Base-by-base conservation (phyloP, 53 echinoderm and acorn worm genomes). In the Luidia sarsii region DNA sequence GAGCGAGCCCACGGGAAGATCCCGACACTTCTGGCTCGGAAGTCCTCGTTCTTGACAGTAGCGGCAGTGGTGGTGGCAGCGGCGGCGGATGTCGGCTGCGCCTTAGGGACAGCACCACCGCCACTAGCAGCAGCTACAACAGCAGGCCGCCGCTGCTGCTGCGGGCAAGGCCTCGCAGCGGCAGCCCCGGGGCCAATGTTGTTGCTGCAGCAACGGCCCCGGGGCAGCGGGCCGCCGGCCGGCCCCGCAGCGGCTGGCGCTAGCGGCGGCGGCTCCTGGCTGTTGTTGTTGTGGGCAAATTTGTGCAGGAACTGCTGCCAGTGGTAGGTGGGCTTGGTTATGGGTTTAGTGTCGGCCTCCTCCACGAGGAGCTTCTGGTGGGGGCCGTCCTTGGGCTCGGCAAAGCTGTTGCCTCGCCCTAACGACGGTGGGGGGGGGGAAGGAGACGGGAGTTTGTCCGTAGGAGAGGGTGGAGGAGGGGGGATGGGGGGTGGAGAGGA, bases 391-490 rank as follows among this genome's bases (percentile, higher is more conserved):
- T 4, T 43, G 2, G 45, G 60, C 48, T 77, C 77, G 61, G 60
- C 77, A 60, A 77, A 77, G 43, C 77, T 77, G 77, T 77, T 77
- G 2, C 77, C 77, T 60, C 77, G 77, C 46, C 46, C 77, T 77
- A 48, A 61, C 55, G 8, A 65, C 64, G 48, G 46, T 62, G 23
- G 46, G 23, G 30, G 64, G 31, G 24, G 37, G 21, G 63, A 15
- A 16, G 18, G 29, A 33, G n/a, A n/a, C n/a, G n/a, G n/a, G n/a
- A 38, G 20, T 31, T 39, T 25, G 66, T 52, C 13, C 2, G 18
- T 27, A 45, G 48, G 29, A 45, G 54, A 54, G 56, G 69, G 14
- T 31, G 29, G 67, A n/a, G 7, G 14, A 80, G 37, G 59, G 74
- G 64, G 38, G 34, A 65, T n/a, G n/a, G n/a, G n/a, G n/a, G n/a